These are phyloP conservation scores for Ormyrus nitidulus DNA, from an alignment of 2,888 invertebrate genomes.

Conservation along the genomic window DNA sequence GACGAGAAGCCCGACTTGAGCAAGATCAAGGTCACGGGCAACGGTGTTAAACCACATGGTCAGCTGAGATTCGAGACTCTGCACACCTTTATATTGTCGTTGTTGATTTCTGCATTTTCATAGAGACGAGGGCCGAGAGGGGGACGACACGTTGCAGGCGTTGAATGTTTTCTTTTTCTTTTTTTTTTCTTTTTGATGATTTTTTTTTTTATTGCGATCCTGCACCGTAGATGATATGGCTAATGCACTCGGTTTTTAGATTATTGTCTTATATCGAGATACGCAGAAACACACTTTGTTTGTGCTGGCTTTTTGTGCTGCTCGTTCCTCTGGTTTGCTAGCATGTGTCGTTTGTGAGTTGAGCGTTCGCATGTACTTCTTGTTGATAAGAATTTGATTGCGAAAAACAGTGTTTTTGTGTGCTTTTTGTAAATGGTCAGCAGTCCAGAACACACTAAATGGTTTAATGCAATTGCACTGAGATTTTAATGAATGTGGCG, in stretches of 20 bases:
- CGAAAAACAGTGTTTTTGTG: too few relatives aligned
- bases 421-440: too few relatives aligned
- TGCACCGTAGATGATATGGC: too few relatives aligned
- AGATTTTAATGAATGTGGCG: too few relatives aligned
- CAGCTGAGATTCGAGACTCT: conserved; percentile 26
- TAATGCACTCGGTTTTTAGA: too few relatives aligned
- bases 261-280: too few relatives aligned
- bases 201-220: too few relatives aligned
- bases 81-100: neutral
- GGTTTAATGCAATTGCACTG: too few relatives aligned
- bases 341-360: conserved; percentile 5
- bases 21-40: conserved; percentile 85
- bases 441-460: too few relatives aligned
- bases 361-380: too few relatives aligned
- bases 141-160: too few relatives aligned
- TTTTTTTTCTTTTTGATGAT: conserved; percentile 10
- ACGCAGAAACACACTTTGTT: neutral
- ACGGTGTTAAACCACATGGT: conserved; percentile 61
- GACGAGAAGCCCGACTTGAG: conserved; percentile 79
- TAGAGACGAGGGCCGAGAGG: neutral
- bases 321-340: neutral
- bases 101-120: neutral
- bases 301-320: conserved; percentile 25
- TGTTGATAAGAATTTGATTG: too few relatives aligned
- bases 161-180: neutral